Evolutionary conservation across 2,797 vertebrate genomes (phyloP).

Genomic region (Lemur catta): DNA sequence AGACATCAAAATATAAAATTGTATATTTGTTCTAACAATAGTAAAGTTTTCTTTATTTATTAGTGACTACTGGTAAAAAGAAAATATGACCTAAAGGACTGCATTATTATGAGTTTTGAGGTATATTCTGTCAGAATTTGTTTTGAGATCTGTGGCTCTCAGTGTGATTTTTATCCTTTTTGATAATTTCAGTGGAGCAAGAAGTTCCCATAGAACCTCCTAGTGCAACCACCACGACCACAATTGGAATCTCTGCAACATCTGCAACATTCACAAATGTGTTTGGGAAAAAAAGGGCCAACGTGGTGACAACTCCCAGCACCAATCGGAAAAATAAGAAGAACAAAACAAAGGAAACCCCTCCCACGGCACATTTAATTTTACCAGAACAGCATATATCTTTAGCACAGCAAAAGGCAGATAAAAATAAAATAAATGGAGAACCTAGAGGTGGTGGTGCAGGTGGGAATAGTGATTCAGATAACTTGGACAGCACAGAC

Average conservation of each 20-base stretch:
- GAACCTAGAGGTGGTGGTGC: constrained; percentile 94
- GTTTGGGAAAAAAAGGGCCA: constrained; percentile 97
- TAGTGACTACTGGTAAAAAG: constrained; percentile 36
- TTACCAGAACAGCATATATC: constrained; percentile 96
- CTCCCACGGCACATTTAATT: constrained; percentile 94
- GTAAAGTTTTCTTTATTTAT: constrained; percentile 34
- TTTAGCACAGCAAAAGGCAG: constrained; percentile 96
- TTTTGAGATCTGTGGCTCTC: constrained; percentile 42
- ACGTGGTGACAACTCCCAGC: constrained; percentile 95
- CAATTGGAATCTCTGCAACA: constrained; percentile 98
- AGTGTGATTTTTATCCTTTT: constrained; percentile 53
- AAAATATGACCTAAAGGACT: constrained; percentile 31
- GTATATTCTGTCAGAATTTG: constrained; percentile 40
- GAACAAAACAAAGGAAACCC: constrained; percentile 97
- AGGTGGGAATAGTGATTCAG: constrained; percentile 95
- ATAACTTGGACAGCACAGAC: constrained; percentile 96
- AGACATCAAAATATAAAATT: constrained; percentile 10
- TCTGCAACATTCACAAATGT: constrained; percentile 96
- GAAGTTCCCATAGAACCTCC: constrained; percentile 98
- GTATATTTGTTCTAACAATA: constrained; percentile 33
- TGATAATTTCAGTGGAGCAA: constrained; percentile 88
- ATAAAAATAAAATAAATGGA: constrained; percentile 98
- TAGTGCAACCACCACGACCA: constrained; percentile 98
- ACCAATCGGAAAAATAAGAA: constrained; percentile 98
- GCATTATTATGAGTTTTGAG: constrained; percentile 36